Base-by-base conservation (phyloP, 2,888 invertebrate genomes). In the Xestia sexstrigata region DNA sequence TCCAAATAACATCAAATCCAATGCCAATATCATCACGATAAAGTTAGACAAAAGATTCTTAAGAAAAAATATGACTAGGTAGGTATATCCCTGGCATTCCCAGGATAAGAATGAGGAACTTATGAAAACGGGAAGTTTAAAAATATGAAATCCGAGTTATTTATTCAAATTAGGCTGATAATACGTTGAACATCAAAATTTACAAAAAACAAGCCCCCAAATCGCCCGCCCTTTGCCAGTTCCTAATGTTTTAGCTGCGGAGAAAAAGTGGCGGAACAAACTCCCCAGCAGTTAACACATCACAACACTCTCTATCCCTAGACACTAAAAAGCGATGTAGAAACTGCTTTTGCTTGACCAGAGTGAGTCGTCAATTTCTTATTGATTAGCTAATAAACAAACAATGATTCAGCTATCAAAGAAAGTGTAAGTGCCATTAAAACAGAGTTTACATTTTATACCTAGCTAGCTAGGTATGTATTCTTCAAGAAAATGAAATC, bases 401-500 rank as follows among this genome's bases (percentile, higher is more conserved):
- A 49, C 20, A 49, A 49, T 23, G 52, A 52, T 52, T 52, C 52
- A 23, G 52, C 23, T 9, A 52, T 52, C 23, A 23, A 23, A 52
- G 52, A 52, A 52, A 52, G 52, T 52, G 52, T 52, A 52, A 52
- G 52, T 23, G 52, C 52, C 13, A 47, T 30, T 67, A 42, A 65
- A 35, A n/a, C n/a, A 17, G 42, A 65, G 42, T 8, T n/a, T 42
- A 65, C 4, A n/a, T 42, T 63, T 63, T 65, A 65, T n/a, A 42
- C n/a, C 8, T 42, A 17, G 17, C 13, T n/a, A 65, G n/a, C 8
- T 42, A 17, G 17, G 7, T n/a, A 65, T 15, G 23, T 39, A 63
- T 39, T 47, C n/a, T 52, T 42, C 11, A 26, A 55, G 63, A 67
- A 39, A 76, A 58, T 52, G 80, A 79, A 79, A 73, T 73, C 74